phyloP scores from a whole-genome alignment of 2,113 vertebrate genomes.

The Embiotoca jacksoni region DNA sequence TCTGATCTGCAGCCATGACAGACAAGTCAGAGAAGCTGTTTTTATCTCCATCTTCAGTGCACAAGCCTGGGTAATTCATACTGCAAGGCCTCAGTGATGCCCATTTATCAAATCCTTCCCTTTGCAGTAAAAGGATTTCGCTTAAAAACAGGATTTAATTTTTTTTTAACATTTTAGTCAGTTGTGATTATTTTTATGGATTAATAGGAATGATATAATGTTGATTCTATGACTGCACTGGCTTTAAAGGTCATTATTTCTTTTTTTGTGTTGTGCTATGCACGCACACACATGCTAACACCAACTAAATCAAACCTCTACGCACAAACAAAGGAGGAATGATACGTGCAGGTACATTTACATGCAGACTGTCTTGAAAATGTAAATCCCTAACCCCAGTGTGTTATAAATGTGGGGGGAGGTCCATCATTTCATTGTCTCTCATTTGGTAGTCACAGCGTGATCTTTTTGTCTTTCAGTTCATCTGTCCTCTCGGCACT shows the following conservation, averaged over 20 bases:
- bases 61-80: conserved; percentile 13
- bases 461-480: conserved; percentile 48
- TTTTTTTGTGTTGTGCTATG: not conserved
- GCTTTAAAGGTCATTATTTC: conserved; percentile 35
- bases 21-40: conserved; percentile 35
- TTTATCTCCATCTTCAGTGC: conserved; percentile 35
- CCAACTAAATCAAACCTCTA: not conserved
- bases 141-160: conserved; percentile 35
- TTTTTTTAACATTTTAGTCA: not conserved
- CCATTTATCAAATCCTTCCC: conserved; percentile 11
- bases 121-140: conserved; percentile 12
- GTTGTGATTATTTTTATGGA: conserved; percentile 19
- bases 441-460: conserved; percentile 37
- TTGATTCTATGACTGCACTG: conserved; percentile 14
- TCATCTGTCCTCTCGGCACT: conserved; percentile 54
- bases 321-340: not conserved
- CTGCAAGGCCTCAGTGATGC: not conserved
- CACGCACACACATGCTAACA: not conserved
- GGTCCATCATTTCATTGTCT: conserved; percentile 38
- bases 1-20: conserved; percentile 53
- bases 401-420: not conserved
- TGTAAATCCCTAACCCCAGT: conserved; percentile 8
- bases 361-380: not conserved
- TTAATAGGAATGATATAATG: conserved; percentile 6
- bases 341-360: not conserved